phyloP scores from a whole-genome alignment of 1,140 invertebrate genomes.

The Carcinoscorpius rotundicauda region DNA sequence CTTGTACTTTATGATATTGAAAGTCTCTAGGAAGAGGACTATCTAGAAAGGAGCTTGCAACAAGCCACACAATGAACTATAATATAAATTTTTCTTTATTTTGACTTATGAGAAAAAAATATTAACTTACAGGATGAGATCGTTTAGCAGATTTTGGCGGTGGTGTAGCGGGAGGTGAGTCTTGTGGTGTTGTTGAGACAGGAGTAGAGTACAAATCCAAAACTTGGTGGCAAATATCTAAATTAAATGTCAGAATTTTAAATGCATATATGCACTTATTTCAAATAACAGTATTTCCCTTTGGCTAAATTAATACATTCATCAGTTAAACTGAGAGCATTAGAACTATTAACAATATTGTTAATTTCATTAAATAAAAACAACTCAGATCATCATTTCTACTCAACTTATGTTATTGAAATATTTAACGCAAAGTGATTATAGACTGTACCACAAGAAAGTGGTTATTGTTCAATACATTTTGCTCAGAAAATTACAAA shows the following conservation, averaged over 20 bases:
- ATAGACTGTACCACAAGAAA: too few relatives aligned
- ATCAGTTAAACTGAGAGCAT: too few relatives aligned
- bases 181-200: slow-evolving; percentile 21
- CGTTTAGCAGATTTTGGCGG: slow-evolving; percentile 12
- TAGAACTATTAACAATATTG: too few relatives aligned
- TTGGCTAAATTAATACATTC: too few relatives aligned
- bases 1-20: slow-evolving; percentile 6
- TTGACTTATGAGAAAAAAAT: not conserved
- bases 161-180: slow-evolving; percentile 20
- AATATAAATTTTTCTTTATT: not conserved
- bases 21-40: slow-evolving; percentile 7
- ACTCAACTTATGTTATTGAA: too few relatives aligned
- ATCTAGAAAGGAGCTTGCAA: slow-evolving; percentile 8
- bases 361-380: too few relatives aligned
- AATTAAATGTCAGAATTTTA: slow-evolving; percentile 15
- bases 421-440: too few relatives aligned
- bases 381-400: too few relatives aligned
- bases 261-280: too few relatives aligned
- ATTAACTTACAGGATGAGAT: slow-evolving; percentile 16
- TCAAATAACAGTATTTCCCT: too few relatives aligned
- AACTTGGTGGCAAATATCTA: slow-evolving; percentile 94
- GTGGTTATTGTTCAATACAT: too few relatives aligned
- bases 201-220: slow-evolving; percentile 58
- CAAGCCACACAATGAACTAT: not conserved
- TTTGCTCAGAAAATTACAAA: too few relatives aligned